Evolutionary conservation across 2,888 invertebrate species (phyloP), one percentile per base, ranked within the genome.

Genomic region (Parnassius smintheus): DNA sequence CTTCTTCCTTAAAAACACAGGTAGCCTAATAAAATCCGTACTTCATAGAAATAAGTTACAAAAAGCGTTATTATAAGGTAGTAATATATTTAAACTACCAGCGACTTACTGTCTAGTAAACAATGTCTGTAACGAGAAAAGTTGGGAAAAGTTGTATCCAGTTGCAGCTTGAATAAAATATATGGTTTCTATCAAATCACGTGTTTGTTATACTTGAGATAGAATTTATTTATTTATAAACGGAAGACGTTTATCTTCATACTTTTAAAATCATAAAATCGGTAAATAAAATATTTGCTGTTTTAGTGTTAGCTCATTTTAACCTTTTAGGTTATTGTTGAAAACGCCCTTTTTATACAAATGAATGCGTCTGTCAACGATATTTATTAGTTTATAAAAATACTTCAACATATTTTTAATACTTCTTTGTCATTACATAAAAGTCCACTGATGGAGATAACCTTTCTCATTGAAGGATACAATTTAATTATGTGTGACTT

Each of bases 71-170:
- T 56, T 50, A 50, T 51, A n/a, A 51, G 25, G 41, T 35, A 56
- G 48, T 56, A 52, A 64, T 42, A 60, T 60, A 50, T 55, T 49
- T 46, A 59, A 41, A 60, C 9, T 46, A 51, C 11, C 11, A 10
- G 9, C 42, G 44, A 50, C 12, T 13, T 58, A 62, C 25, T 57
- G 50, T 53, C 56, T 65, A 61, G 46, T 63, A 65, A 65, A 63
- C 59, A 65, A 57, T 74, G 59, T 65, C 70, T 65, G 73, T 83
- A 83, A 83, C 80, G 80, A 83, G 82, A 82, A 83, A 83, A 83
- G 77, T 81, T 83, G 59, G 59, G 69, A 76, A 66, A 72, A 75
- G 69, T 72, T 56, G 59, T 66, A 67, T 66, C 67, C 59, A 53
- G 51, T 55, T 65, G 58, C 59, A 52, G 46, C 44, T 46, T n/a